Evolutionary conservation across 2,797 vertebrate genomes (phyloP).

Genomic region (Melanotaenia parkinsoni): DNA sequence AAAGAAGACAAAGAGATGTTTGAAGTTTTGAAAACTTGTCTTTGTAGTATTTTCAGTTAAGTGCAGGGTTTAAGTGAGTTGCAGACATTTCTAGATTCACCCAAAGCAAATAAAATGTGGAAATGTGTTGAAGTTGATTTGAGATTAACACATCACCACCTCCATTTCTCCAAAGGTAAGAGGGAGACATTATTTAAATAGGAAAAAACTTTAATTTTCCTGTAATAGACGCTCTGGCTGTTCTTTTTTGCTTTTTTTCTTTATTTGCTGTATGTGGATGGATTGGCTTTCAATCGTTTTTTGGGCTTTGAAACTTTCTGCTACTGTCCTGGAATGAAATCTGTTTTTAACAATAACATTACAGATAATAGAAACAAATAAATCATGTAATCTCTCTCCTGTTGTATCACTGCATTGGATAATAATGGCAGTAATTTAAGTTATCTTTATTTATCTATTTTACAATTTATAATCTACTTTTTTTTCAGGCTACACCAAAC

Average conservation of each 20-base stretch:
- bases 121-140: slow-evolving; percentile 4
- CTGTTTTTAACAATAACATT: slow-evolving; percentile 22
- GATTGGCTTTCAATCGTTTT: slow-evolving; percentile 14
- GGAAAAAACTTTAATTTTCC: slow-evolving; percentile 45
- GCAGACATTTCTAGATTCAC: neutral
- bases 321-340: slow-evolving; percentile 18
- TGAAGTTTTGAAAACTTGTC: no score
- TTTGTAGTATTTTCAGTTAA: neutral
- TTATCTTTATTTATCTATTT: neutral
- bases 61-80: neutral
- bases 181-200: slow-evolving; percentile 41
- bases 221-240: slow-evolving; percentile 35
- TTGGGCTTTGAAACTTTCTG: slow-evolving; percentile 18
- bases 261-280: slow-evolving; percentile 19
- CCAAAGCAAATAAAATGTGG: slow-evolving; percentile 2
- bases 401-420: neutral
- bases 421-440: neutral
- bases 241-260: slow-evolving; percentile 36
- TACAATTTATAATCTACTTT: slow-evolving; percentile 10
- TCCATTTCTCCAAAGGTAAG: slow-evolving; percentile 55
- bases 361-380: neutral
- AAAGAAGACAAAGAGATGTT: neutral
- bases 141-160: neutral
- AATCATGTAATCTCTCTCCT: neutral
- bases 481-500: slow-evolving; percentile 88